phyloP scores from a whole-genome alignment of 2,113 vertebrate species.

The Colistium nudipinnis region DNA sequence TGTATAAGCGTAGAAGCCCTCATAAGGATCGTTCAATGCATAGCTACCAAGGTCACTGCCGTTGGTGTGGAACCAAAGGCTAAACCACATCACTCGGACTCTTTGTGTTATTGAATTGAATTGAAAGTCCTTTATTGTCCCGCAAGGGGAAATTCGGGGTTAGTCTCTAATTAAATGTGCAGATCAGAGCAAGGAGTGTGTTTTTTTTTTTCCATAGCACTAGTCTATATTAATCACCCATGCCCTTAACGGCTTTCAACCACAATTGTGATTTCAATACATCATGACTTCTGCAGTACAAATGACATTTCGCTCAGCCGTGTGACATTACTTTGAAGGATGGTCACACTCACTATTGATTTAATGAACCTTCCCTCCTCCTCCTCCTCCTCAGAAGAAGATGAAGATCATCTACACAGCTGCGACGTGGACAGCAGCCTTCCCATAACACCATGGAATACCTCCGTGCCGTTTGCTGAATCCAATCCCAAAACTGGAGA shows the following conservation, averaged over 20 bases:
- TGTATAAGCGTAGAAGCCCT: neutral
- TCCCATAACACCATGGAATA: constrained; percentile 35
- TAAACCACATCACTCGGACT: neutral
- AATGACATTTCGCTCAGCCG: neutral
- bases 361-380: constrained; percentile 1
- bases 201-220: neutral
- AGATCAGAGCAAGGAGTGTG: neutral
- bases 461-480: constrained; percentile 38
- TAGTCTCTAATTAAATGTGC: no score
- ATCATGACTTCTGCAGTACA: neutral
- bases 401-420: neutral
- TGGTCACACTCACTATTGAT: constrained; percentile 11
- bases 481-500: neutral
- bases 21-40: neutral
- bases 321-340: constrained; percentile 4
- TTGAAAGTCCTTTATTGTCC: no score
- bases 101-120: no score
- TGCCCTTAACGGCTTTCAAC: constrained; percentile 7
- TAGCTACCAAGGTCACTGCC: no score
- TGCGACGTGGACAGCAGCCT: constrained; percentile 2
- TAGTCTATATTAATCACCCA: neutral
- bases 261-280: neutral
- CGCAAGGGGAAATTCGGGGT: no score
- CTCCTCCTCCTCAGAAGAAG: constrained; percentile 47
- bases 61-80: no score